These are phyloP conservation scores for Oscheius sp. DNA, from an alignment of 1,140 invertebrate genomes.

Conservation along the genomic window DNA sequence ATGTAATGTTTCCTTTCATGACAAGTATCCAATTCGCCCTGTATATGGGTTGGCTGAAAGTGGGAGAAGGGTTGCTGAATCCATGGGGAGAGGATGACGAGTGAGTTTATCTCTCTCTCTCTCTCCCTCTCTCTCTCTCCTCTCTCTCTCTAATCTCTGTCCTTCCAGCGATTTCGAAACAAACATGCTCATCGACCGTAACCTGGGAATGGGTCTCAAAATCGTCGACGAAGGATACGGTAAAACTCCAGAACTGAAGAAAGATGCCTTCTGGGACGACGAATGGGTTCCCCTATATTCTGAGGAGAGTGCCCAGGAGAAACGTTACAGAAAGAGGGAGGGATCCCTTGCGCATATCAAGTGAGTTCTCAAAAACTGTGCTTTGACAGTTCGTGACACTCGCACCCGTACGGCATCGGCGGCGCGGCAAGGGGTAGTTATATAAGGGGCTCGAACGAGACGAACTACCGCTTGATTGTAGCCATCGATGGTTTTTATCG, in stretches of 20 bases:
- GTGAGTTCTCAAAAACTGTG: not conserved
- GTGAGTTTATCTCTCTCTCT: not conserved
- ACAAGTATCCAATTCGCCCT: constrained; percentile 32
- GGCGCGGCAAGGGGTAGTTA: too few species aligned
- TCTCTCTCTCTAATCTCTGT: too few species aligned
- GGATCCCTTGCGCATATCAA: constrained; percentile 34
- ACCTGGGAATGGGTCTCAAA: constrained; percentile 33
- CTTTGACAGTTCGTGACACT: too few species aligned
- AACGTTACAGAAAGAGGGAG: constrained; percentile 6
- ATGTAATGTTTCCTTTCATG: constrained; percentile 35
- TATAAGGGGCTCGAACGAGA: not conserved
- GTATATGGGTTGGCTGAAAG: constrained; percentile 40
- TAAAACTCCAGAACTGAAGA: constrained; percentile 28
- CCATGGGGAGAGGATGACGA: constrained; percentile 38
- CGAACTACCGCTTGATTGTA: not conserved
- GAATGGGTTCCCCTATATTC: constrained; percentile 33
- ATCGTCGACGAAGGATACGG: constrained; percentile 38
- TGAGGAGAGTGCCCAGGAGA: constrained; percentile 22
- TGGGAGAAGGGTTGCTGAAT: constrained; percentile 29
- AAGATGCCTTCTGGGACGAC: constrained; percentile 37
- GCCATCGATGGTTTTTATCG: not conserved
- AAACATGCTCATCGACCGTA: constrained; percentile 37
- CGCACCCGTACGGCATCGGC: not conserved
- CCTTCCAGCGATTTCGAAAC: constrained; percentile 34
- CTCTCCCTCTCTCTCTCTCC: not conserved